Evolutionary conservation across 2,113 vertebrate species (phyloP), one percentile per base, ranked within the genome.

Genomic region (Cochlearius cochlearius): DNA sequence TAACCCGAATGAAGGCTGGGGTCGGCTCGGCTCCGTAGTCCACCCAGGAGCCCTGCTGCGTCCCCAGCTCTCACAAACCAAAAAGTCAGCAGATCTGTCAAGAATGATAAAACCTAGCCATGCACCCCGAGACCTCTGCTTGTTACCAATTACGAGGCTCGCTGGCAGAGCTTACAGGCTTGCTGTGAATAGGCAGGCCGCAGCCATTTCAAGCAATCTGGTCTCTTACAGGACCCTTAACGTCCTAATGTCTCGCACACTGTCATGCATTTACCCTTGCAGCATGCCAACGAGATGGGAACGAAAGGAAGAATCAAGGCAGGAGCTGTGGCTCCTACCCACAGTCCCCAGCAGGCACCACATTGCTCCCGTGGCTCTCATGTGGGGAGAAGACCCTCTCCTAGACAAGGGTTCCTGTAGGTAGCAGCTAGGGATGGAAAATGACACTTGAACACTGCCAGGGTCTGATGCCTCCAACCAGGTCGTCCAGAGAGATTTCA

Each of bases 61-160:
- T 71, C 43, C 80, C 66, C 62, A 18, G 52, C 18, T 84, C 75
- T 79, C 49, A 71, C 45, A 87, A 96, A 90, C 52, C 62, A 71
- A 55, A 14, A 73, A 56, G 56, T 88, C 89, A 96, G 93, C 93
- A 84, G 41, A 77, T 86, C 59, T 88, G 90, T 96, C 87, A 96
- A 72, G 58, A 92, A 72, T 36, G 36, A 93, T 50, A 91, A 94
- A 86, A 83, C 45, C 68, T 34, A 92, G 56, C 55, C 55, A n/a
- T 3, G 0, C 49, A 80, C 81, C 52, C 55, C 74, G 23, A 88
- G 66, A 94, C 67, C 78, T 73, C 72, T 67, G 68, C 75, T 90
- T 64, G 78, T 83, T 84, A 88, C 36, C 77, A 92, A 25, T 79
- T 76, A 91, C 5, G 43, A 93, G 34, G 25, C 64, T 83, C 9